These are phyloP conservation scores for Deilephila elpenor DNA, from an alignment of 2,888 invertebrate genomes.

Conservation along the genomic window DNA sequence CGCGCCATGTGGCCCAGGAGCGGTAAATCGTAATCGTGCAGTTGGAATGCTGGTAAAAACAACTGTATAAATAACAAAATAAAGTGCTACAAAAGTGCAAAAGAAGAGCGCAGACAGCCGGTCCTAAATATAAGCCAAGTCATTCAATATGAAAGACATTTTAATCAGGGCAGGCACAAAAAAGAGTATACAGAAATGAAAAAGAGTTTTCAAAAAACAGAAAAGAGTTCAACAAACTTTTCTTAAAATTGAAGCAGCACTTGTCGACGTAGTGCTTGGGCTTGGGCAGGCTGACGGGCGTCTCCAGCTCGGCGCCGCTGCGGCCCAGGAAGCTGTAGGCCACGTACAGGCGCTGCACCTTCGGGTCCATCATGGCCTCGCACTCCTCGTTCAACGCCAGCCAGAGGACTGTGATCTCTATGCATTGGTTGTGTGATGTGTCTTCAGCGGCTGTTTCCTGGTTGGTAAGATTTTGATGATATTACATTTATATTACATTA, in stretches of 20 bases:
- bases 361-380: slow-evolving; percentile 57
- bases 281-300: slow-evolving; percentile 64
- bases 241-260: slow-evolving; percentile 64
- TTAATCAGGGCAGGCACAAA: too few species aligned
- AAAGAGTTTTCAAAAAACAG: background rate
- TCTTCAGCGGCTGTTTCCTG: slow-evolving; percentile 31
- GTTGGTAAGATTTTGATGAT: background rate
- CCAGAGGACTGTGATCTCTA: slow-evolving; percentile 66
- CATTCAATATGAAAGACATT: background rate
- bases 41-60: slow-evolving; percentile 52
- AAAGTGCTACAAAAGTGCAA: too few species aligned
- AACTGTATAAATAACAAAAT: too few species aligned
- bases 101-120: background rate
- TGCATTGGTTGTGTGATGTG: slow-evolving; percentile 33
- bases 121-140: too few species aligned
- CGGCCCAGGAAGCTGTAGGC: slow-evolving; percentile 63
- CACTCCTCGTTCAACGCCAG: slow-evolving; percentile 67
- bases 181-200: background rate
- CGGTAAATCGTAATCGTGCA: slow-evolving; percentile 56
- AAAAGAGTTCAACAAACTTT: slow-evolving; percentile 50
- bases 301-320: slow-evolving; percentile 64
- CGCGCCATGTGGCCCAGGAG: slow-evolving; percentile 58
- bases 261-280: slow-evolving; percentile 63
- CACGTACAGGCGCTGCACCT: slow-evolving; percentile 58
- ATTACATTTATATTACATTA: too few species aligned